phyloP scores from a whole-genome alignment of 2,888 invertebrate genomes.

The Petrolisthes cinctipes region DNA sequence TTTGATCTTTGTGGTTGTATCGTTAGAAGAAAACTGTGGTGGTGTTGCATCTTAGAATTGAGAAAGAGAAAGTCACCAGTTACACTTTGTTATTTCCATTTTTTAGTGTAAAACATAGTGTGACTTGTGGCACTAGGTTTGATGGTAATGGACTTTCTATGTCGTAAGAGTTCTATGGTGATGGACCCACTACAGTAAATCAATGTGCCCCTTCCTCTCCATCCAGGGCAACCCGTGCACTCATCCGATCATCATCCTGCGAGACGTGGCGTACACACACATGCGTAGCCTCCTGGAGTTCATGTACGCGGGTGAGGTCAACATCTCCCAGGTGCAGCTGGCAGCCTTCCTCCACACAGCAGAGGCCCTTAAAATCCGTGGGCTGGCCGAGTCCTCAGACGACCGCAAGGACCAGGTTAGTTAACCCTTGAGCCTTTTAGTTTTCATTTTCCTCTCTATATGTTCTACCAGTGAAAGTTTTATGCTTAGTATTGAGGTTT shows the following conservation, averaged over 20 bases:
- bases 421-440: not conserved
- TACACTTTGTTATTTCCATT: no score
- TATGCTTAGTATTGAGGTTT: not conserved
- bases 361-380: constrained; percentile 90
- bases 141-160: no score
- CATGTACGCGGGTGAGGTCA: constrained; percentile 89
- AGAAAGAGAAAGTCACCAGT: no score
- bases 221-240: constrained; percentile 86
- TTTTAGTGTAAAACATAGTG: no score
- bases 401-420: constrained; percentile 60
- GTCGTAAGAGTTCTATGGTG: no score
- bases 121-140: no score
- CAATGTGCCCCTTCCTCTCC: no score
- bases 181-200: no score
- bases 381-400: constrained; percentile 78
- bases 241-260: constrained; percentile 87
- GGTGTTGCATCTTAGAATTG: no score
- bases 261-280: constrained; percentile 84
- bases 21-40: no score
- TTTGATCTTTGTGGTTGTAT: no score
- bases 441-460: not conserved
- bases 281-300: constrained; percentile 84
- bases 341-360: constrained; percentile 92
- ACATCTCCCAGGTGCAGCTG: constrained; percentile 90
- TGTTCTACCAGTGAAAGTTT: no score